Base-by-base conservation (phyloP, 2,797 vertebrate species). In the Labeo calbasu region DNA sequence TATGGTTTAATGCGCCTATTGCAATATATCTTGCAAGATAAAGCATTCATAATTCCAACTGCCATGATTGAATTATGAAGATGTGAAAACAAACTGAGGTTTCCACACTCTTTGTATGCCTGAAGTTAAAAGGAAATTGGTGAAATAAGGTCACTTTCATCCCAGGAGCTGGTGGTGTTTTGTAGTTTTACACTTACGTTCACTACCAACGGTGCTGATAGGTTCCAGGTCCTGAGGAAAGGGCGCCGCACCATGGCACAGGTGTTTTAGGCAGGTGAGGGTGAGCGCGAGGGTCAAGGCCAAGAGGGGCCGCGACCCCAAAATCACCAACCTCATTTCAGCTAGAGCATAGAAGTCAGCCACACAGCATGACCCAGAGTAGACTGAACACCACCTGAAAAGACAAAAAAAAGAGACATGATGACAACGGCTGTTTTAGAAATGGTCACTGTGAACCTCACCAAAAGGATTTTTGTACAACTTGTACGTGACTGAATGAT, bases 191-290 rank as follows among this genome's bases (percentile, higher is more conserved):
- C 84, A 92, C 95, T 94, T 81, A 96, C 95, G 73, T 65, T 95
- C 94, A 89, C 91, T 91, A 86, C 92, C 93, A 83, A 95, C 91
- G 0, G 88, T 53, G 90, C 92, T 92, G 93, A 95, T 93, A 43
- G 95, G 94, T 81, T 96, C 94, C 90, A 96, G 91, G 92, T 96
- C 95, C 81, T 95, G 95, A 82, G 95, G 95, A 88, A 96, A 96
- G 69, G 95, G 94, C 17, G 89, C 88, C 63, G 91, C 93, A 77
- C 91, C 94, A 10, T 89, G 89, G 90, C 91, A 90, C 82, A 89
- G 89, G 83, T 82, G 92, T 84, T 91, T 90, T 82, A 93, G 85
- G 89, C 91, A 84, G 89, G 91, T 89, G 86, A 90, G 77, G 91
- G 90, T 69, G 83, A 94, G 86, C 17, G 90, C 89, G 91, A 95